Evolutionary conservation across 2,797 vertebrate species (phyloP), one percentile per base, ranked within the genome.

Genomic region (Odontamblyopus lacepedii): DNA sequence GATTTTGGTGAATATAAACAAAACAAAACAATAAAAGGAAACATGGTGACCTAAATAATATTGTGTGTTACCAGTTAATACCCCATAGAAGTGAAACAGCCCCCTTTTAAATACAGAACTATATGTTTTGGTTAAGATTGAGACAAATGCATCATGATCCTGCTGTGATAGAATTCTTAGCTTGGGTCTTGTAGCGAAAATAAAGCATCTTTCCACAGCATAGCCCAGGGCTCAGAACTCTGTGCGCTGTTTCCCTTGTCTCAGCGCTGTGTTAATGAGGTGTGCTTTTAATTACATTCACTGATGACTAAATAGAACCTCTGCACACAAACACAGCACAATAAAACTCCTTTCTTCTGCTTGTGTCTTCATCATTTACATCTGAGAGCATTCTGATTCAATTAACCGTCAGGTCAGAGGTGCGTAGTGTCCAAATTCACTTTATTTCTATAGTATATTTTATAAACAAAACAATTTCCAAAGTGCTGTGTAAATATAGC

Each of bases 371-470:
- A 9, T 64, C 19, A 44, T 26, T 26, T 50, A 29, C 63, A 74
- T 72, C 61, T 70, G 29, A 9, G 35, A 65, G 35, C 71, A 1
- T 55, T 81, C 67, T 19, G 57, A 63, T 70, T 76, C 41, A 84
- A 84, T 90, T 91, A 85, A 78, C 61, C 41, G 74, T 84, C 83
- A 87, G 75, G 11, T 11, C 41, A 44, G 41, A 12, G 41, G 41
- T 9, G 38, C 6, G 38, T 41, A 8, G 38, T 8, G 30, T 32
- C 32, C 32, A 32, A 32, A 32, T 32, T 5, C 32, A 6, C 32
- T 32, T 32, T 32, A 32, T 32, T 6, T 32, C 32, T 32, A 32
- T 32, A 6, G 32, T 6, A 32, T 3, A 32, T 32, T 30, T 32
- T 32, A 32, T 6, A 32, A 32, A 32, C 32, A 32, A 32, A 32